Evolutionary conservation across 64 coral and sea anemone genomes (phyloP).

Genomic region (Trachythela sp.): DNA sequence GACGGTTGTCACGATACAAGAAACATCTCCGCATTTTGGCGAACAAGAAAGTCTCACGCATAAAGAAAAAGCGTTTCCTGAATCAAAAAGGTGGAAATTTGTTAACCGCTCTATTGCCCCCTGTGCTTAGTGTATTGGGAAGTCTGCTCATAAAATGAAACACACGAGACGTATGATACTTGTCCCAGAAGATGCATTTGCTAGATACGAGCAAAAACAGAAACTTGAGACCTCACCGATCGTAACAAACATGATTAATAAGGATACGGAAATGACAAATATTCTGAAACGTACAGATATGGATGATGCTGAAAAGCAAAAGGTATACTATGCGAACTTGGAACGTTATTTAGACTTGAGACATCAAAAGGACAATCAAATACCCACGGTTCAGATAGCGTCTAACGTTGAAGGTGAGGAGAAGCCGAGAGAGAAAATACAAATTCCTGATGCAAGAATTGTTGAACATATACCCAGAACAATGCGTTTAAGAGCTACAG

Average conservation of each 20-base stretch:
- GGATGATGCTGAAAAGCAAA: neutral
- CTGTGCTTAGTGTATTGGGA: no score
- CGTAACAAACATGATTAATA: no score
- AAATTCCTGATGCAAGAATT: neutral
- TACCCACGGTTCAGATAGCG: neutral
- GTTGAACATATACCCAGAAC: neutral
- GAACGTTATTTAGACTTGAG: neutral
- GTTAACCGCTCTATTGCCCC: no score
- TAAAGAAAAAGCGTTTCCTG: no score
- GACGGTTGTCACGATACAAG: no score
- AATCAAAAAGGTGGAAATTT: no score
- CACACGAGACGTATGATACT: no score
- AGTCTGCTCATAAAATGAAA: no score
- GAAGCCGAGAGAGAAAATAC: neutral
- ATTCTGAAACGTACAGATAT: neutral
- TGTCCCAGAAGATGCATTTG: no score
- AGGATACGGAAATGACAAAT: no score
- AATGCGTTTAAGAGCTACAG: neutral
- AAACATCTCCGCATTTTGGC: no score
- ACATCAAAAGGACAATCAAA: neutral
- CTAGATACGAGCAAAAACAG: slow-evolving; percentile 30
- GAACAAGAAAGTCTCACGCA: no score
- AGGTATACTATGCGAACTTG: neutral
- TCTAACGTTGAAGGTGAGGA: neutral
- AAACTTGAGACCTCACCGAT: neutral